A percentile compares a stretch with the other conserved stretches of the same genome.
Conservation (phyloP, 2,888 invertebrate species). For the Heliconius sara region DNA sequence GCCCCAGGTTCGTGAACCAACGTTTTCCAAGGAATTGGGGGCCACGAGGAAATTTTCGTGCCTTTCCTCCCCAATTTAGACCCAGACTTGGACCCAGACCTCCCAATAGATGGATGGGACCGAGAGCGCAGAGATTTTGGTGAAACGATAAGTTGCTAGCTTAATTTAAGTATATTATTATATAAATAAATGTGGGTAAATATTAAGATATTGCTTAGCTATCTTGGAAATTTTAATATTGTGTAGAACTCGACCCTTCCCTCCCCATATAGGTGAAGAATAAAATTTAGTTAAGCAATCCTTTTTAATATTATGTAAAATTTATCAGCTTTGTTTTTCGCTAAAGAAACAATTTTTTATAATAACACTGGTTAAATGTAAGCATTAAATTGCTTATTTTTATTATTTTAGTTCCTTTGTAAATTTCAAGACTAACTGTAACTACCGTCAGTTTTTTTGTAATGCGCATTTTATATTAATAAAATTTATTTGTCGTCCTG, state of each 20-base stretch:
- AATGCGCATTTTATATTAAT: conserved; percentile 12
- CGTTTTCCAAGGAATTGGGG: conserved; percentile 75
- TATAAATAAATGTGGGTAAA: not conserved
- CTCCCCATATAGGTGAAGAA: not conserved
- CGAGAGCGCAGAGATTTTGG: conserved; percentile 79
- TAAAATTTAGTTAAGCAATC: not conserved
- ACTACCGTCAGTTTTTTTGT: not conserved
- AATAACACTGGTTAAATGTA: not conserved
- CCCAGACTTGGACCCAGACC: conserved; percentile 70
- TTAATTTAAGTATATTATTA: not conserved
- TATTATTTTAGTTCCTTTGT: not conserved
- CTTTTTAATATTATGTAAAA: not conserved
- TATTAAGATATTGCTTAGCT: not conserved
- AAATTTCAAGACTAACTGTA: not conserved
- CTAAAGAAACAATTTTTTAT: not conserved
- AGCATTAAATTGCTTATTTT: not conserved
- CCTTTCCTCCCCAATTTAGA: conserved; percentile 62
- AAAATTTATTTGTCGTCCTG: conserved; percentile 11
- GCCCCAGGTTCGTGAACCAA: conserved; percentile 59
- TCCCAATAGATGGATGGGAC: conserved; percentile 69
- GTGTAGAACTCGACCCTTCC: not conserved
- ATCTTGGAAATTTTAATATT: conserved; percentile 21
- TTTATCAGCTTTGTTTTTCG: not conserved
- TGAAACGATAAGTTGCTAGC: conserved; percentile 56
- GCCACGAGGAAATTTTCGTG: conserved; percentile 68